Base-by-base conservation (phyloP, 2,113 vertebrate species). In the Romanogobio albipinnatus region DNA sequence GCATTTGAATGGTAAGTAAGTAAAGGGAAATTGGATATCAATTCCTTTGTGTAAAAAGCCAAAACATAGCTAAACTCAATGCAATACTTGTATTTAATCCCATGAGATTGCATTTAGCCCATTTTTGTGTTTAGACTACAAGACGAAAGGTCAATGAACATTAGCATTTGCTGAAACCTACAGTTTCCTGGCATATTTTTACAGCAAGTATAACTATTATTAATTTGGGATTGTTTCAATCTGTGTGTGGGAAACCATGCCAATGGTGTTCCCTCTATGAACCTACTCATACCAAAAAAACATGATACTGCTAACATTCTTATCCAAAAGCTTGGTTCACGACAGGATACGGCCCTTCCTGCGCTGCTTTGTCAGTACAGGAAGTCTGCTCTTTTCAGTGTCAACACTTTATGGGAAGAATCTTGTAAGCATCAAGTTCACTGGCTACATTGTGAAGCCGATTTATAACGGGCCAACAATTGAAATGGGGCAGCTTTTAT, bases 381-480 rank as follows among this genome's bases (percentile, higher is more conserved):
- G 76, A 88, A 88, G 64, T 47, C 59, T 66, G 45, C 45, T 81
- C 64, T 49, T 59, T 81, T 14, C 39, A 62, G 51, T 62, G 53
- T 73, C 77, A 74, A 47, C 71, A 64, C 59, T 66, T 17, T 53
- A 59, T 49, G 66, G 39, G 73, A 84, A 47, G 36, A 3, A 68
- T 45, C 47, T 83, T 26, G 14, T 26, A 83, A 64, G 78, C 56
- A 15, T 33, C 47, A 9, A 43, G 29, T 79, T 66, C 61, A 39
- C 3, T 14, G 47, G 19, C 33, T 64, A 26, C 10, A 66, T 22
- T 53, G 58, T n/a, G 26, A 39, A 59, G 24, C 47, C 26, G 4
- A 56, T 70, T 79, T 68, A 68, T 29, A 56, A 45, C 19, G 47
- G 74, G 22, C 17, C 62, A 22, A 80, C 26, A 47, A 47, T 11